Percentiles rank a stretch among this genome's conserved stretches.
phyloP scores from a whole-genome alignment of 2,888 invertebrate species.

The Agrotis clavis region DNA sequence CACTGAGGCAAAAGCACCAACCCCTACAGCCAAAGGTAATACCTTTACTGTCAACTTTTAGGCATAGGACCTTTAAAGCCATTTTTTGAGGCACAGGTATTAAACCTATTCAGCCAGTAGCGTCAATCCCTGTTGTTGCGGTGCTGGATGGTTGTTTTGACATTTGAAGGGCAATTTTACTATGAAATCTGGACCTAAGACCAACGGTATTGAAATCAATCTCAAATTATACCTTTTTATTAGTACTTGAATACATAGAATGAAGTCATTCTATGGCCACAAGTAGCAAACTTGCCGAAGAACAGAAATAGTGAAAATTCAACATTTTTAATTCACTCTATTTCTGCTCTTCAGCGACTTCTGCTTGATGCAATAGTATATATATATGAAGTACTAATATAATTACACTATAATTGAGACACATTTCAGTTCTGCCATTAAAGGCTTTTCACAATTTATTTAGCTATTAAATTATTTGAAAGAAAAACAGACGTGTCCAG shows the following conservation, averaged over 20 bases:
- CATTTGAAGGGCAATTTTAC: neutral
- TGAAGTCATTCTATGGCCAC: neutral
- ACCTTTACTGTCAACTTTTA: conserved; percentile 59
- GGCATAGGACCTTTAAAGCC: conserved; percentile 32
- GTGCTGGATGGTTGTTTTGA: conserved; percentile 7
- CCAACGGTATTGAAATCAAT: neutral
- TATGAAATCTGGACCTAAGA: neutral
- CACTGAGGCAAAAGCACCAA: conserved; percentile 62
- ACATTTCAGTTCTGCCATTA: neutral
- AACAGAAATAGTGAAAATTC: neutral
- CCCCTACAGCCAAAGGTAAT: conserved; percentile 60
- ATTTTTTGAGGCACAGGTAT: conserved; percentile 44
- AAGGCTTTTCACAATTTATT: neutral
- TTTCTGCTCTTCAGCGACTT: neutral
- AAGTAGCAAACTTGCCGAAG: neutral
- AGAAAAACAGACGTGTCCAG: too few species aligned
- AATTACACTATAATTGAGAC: neutral
- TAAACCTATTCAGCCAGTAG: conserved; percentile 33
- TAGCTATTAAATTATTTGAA: neutral
- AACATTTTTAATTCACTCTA: neutral
- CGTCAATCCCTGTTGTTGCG: conserved; percentile 32
- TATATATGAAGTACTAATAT: neutral
- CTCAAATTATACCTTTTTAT: neutral
- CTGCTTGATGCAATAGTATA: neutral
- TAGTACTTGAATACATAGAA: too few species aligned